phyloP scores from a whole-genome alignment of 2,888 invertebrate genomes.

The Saturnia pavonia region DNA sequence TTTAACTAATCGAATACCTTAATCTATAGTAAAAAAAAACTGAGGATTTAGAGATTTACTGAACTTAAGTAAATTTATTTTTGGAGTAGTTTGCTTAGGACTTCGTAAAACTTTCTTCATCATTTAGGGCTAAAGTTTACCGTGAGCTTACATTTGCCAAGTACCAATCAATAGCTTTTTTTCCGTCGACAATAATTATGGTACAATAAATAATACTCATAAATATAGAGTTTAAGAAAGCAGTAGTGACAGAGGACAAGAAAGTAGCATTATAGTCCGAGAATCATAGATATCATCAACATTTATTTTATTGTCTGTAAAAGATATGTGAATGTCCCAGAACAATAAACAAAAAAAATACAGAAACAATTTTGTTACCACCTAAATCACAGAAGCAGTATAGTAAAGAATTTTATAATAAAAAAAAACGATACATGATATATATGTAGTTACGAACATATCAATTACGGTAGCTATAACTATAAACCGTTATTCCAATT shows the following conservation, averaged over 20 bases:
- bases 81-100: no score
- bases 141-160: background rate
- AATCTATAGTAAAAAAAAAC: no score
- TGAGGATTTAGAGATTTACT: no score
- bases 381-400: background rate
- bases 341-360: no score
- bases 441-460: background rate
- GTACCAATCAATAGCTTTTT: background rate
- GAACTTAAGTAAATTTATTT: no score
- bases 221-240: background rate
- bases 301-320: no score
- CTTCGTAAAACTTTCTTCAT: no score
- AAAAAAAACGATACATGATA: background rate
- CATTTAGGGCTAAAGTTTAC: background rate
- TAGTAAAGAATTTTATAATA: background rate
- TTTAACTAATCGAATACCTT: background rate
- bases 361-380: background rate
- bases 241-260: background rate
- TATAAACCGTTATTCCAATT: constrained; percentile 10
- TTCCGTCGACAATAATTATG: background rate
- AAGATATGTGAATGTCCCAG: no score
- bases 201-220: background rate
- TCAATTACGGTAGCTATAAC: constrained; percentile 10
- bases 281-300: background rate
- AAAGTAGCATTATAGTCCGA: background rate